Evolutionary conservation across 30 jellyfish, hydroid and myxozoan species (phyloP).

Genomic region (Cassiopea andromeda): DNA sequence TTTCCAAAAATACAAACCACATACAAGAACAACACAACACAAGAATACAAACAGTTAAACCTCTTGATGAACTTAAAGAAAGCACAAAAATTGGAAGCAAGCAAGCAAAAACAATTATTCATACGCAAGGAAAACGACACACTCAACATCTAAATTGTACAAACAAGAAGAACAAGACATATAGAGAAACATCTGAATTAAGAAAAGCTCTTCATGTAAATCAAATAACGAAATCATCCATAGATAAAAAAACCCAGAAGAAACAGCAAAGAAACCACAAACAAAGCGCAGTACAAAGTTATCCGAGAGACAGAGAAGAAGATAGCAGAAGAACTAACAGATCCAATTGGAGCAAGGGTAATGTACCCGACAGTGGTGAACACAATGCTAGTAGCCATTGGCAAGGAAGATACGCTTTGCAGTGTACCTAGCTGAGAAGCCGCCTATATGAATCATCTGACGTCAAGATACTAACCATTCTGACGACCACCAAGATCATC

Average conservation of each 20-base stretch:
- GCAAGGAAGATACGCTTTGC: not conserved
- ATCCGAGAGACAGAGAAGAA: not conserved
- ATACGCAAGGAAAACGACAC: not conserved
- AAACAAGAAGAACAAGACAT: not conserved
- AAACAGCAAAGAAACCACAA: not conserved
- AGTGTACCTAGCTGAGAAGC: not conserved
- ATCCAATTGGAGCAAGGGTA: not conserved
- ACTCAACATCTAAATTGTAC: not conserved
- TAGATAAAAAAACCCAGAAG: not conserved
- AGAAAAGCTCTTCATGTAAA: too few species aligned
- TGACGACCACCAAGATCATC: not conserved
- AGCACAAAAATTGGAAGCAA: too few species aligned
- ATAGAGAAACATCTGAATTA: not conserved
- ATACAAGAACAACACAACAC: not conserved
- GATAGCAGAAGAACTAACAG: not conserved
- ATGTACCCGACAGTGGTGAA: slow-evolving; percentile 2
- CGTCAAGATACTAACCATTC: not conserved
- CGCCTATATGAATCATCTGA: not conserved
- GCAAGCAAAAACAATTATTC: too few species aligned
- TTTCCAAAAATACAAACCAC: not conserved
- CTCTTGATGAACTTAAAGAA: not conserved
- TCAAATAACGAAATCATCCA: not conserved
- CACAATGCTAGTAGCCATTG: not conserved
- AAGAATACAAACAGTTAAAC: not conserved
- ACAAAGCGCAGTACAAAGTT: too few species aligned